Conservation (phyloP, 2,888 invertebrate species). For the Phanerotoma sp. region DNA sequence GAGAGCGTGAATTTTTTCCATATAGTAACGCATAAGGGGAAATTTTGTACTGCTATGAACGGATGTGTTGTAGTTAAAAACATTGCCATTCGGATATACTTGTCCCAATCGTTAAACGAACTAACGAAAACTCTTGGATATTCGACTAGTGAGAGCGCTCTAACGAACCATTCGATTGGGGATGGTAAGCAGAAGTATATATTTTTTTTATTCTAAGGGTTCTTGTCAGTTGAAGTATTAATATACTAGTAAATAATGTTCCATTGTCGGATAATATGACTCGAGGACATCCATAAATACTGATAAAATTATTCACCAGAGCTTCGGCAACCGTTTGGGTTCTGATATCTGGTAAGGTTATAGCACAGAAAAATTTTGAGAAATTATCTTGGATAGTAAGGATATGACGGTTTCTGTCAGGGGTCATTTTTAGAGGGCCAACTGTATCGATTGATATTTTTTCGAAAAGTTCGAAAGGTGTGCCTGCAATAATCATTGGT, state of each 20-base stretch:
- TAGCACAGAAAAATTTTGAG: constrained; percentile 14
- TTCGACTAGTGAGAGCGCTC: constrained; percentile 18
- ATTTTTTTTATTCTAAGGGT: neutral
- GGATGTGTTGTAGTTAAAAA: constrained; percentile 1
- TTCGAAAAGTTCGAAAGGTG: constrained; percentile 23
- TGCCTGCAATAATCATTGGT: constrained; percentile 30
- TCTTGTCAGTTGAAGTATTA: neutral
- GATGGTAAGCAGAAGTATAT: neutral
- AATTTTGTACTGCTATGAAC: constrained; percentile 16
- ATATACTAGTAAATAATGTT: constrained; percentile 6
- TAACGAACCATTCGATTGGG: constrained; percentile 1
- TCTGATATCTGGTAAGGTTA: constrained; percentile 11
- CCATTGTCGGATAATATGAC: constrained; percentile 7
- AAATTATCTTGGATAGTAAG: constrained; percentile 20
- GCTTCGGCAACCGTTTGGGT: constrained; percentile 10
- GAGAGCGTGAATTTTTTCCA: constrained; percentile 8
- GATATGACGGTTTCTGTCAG: constrained; percentile 17
- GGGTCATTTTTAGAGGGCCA: constrained; percentile 9
- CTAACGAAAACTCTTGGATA: neutral
- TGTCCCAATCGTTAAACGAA: neutral
- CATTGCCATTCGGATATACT: constrained; percentile 1
- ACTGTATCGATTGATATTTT: constrained; percentile 29
- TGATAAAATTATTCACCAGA: constrained; percentile 6
- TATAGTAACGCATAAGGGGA: constrained; percentile 21
- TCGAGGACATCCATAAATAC: constrained; percentile 16